phyloP scores from a whole-genome alignment of 2,113 vertebrate species.

The Ursus arctos region DNA sequence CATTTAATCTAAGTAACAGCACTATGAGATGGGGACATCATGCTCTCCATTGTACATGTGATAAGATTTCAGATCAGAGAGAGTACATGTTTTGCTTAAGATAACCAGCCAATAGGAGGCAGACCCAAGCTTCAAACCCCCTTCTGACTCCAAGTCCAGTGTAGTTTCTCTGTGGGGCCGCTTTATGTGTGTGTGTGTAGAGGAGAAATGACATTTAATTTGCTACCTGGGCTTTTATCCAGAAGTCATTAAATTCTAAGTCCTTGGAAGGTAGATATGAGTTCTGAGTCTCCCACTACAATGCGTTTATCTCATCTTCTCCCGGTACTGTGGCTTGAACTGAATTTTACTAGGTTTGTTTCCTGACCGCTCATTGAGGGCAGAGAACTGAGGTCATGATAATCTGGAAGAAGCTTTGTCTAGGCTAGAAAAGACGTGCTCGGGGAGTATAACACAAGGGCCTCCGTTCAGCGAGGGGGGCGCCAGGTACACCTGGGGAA shows the following conservation, averaged over 20 bases:
- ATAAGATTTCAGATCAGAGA: background rate
- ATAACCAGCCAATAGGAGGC: background rate
- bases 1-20: background rate
- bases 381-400: background rate
- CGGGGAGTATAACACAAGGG: background rate
- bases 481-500: background rate
- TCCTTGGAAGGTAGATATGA: background rate
- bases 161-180: background rate
- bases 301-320: background rate
- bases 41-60: background rate
- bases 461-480: background rate
- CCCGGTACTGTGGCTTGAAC: background rate
- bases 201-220: constrained; percentile 8
- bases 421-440: background rate
- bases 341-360: background rate
- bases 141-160: constrained; percentile 80
- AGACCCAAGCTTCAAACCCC: background rate
- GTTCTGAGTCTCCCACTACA: background rate
- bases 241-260: constrained; percentile 44
- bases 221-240: constrained; percentile 10
- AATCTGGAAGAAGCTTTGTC: background rate
- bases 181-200: background rate
- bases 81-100: background rate
- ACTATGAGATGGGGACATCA: background rate
- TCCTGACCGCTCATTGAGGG: background rate